A percentile compares a stretch with the other conserved stretches of the same genome.
phyloP scores from a whole-genome alignment of 1,140 invertebrate species.

The Drosophila tsacasi region DNA sequence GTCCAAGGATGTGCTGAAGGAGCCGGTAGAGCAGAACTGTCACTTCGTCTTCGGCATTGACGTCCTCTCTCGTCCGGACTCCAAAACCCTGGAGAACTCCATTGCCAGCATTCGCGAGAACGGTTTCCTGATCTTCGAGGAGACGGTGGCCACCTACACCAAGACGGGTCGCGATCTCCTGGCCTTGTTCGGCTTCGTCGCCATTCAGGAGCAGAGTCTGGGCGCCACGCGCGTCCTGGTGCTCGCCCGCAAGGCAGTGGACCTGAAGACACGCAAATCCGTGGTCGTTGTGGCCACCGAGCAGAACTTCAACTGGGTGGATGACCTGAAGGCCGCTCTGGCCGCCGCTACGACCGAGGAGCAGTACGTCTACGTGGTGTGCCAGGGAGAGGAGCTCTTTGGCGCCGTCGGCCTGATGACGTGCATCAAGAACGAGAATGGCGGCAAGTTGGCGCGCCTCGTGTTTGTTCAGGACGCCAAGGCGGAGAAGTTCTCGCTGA shows the following conservation, averaged over 20 bases:
- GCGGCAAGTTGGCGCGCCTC: slow-evolving; percentile 90
- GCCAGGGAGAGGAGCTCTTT: slow-evolving; percentile 88
- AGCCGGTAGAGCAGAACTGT: slow-evolving; percentile 88
- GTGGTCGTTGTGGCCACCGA: slow-evolving; percentile 87
- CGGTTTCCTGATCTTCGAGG: slow-evolving; percentile 92
- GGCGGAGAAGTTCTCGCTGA: slow-evolving; percentile 88
- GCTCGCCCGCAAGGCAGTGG: slow-evolving; percentile 86
- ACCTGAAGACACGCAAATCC: slow-evolving; percentile 72
- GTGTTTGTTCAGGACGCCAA: slow-evolving; percentile 89
- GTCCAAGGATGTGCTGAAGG: slow-evolving; percentile 86
- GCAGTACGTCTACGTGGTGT: slow-evolving; percentile 90
- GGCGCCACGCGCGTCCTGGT: slow-evolving; percentile 87
- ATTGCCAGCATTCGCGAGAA: slow-evolving; percentile 88
- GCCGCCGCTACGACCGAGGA: slow-evolving; percentile 86
- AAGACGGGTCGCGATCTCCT: slow-evolving; percentile 83
- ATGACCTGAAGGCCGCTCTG: slow-evolving; percentile 90
- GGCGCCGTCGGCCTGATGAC: slow-evolving; percentile 95
- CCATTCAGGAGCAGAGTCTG: slow-evolving; percentile 85
- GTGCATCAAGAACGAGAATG: slow-evolving; percentile 94
- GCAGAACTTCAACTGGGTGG: slow-evolving; percentile 92
- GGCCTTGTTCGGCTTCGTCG: slow-evolving; percentile 85
- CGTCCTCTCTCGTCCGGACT: slow-evolving; percentile 86
- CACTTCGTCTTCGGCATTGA: slow-evolving; percentile 89
- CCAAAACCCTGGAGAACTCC: slow-evolving; percentile 87
- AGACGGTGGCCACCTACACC: slow-evolving; percentile 87